A percentile compares a stretch with the other conserved stretches of the same genome.
These are phyloP conservation scores for Lamellibrachia luymesi DNA, from an alignment of 1,140 invertebrate genomes.

Conservation along the genomic window DNA sequence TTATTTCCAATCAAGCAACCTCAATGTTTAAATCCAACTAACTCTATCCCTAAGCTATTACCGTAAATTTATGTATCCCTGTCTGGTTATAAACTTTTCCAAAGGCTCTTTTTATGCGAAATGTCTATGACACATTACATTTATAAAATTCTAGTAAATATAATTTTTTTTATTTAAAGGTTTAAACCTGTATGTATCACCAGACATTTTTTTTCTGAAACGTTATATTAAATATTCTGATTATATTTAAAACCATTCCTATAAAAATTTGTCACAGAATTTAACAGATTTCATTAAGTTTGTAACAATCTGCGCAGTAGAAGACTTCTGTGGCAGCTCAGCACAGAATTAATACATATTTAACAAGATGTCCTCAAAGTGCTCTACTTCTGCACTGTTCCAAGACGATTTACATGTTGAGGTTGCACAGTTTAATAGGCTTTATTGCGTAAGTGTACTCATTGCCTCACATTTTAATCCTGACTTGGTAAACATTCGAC, in stretches of 20 bases:
- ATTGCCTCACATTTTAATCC: background rate
- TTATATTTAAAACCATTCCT: background rate
- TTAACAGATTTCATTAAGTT: background rate
- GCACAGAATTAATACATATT: background rate
- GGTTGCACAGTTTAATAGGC: background rate
- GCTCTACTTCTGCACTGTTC: background rate
- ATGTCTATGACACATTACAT: background rate
- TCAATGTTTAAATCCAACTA: background rate
- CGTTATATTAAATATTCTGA: background rate
- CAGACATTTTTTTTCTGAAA: too few species aligned
- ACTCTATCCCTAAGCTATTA: background rate
- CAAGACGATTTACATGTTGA: background rate
- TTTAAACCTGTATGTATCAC: too few species aligned
- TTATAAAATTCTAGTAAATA: background rate
- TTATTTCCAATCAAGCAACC: background rate
- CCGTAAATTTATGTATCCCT: background rate
- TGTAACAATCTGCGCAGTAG: background rate
- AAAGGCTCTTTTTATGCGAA: background rate
- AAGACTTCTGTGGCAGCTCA: background rate
- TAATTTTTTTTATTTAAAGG: background rate
- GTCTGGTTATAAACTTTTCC: background rate
- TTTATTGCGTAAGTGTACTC: background rate
- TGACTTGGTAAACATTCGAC: background rate
- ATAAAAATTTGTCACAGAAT: background rate
- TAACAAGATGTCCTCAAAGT: background rate